phyloP scores from a whole-genome alignment of 2,113 vertebrate species.

The Malurus cyaneus region DNA sequence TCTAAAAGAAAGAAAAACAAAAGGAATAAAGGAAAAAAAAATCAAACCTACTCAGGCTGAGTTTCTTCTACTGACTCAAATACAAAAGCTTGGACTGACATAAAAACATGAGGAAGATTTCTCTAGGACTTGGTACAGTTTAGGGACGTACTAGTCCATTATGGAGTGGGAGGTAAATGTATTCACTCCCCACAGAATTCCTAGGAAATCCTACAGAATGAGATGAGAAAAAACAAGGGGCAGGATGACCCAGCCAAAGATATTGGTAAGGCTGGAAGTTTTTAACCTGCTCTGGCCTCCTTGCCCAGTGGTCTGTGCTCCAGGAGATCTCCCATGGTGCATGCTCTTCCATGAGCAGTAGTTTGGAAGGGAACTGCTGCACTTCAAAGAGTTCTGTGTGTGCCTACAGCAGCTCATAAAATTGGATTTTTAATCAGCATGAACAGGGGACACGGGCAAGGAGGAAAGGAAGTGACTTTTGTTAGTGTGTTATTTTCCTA shows the following conservation, averaged over 20 bases:
- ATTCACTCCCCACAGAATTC: background rate
- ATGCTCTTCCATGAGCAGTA: background rate
- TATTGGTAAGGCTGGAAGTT: background rate
- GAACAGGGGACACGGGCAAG: background rate
- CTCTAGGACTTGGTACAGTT: background rate
- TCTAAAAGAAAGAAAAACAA: background rate
- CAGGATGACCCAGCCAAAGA: background rate
- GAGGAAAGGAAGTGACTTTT: background rate
- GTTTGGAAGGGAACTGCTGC: background rate
- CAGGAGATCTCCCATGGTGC: accelerated
- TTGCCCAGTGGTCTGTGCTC: background rate
- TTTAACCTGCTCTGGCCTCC: background rate
- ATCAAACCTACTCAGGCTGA: background rate
- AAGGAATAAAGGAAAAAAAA: background rate
- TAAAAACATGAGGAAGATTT: background rate
- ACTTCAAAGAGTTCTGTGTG: background rate
- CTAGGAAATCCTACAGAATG: background rate
- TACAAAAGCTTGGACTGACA: background rate
- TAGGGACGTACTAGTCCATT: background rate
- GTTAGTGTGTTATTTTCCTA: background rate
- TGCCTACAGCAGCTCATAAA: background rate
- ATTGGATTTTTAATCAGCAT: background rate
- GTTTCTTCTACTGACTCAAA: background rate
- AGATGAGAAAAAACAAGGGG: background rate
- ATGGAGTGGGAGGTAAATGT: background rate